Percentiles rank a stretch among this genome's conserved stretches.
These are phyloP conservation scores for Microtus oregoni DNA, from an alignment of 2,113 vertebrate species.

Conservation along the genomic window DNA sequence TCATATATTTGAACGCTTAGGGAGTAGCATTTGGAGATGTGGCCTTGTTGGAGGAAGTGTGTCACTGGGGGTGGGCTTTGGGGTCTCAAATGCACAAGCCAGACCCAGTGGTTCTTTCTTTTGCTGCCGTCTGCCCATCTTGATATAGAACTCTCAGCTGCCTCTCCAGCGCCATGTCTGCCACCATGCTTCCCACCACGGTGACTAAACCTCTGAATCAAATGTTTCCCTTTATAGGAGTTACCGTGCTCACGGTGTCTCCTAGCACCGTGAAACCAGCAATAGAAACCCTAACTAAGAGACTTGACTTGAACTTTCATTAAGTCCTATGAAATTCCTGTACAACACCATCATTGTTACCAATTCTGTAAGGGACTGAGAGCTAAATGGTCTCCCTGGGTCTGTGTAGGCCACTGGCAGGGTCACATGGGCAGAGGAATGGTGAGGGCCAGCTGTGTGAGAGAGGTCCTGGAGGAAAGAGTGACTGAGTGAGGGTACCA, in stretches of 20 bases:
- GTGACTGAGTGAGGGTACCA: neutral
- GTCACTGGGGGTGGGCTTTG: neutral
- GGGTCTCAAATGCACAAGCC: neutral
- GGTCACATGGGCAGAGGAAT: neutral
- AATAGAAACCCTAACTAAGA: neutral
- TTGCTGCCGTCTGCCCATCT: neutral
- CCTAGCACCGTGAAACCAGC: too few relatives aligned
- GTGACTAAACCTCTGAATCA: neutral
- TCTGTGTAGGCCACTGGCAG: neutral
- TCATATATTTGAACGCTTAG: neutral
- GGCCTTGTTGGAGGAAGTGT: neutral
- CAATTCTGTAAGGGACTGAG: neutral
- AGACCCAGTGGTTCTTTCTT: neutral
- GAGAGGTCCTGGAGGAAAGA: too few relatives aligned
- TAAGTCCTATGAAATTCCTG: neutral
- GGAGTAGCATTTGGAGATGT: neutral
- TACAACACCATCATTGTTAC: neutral
- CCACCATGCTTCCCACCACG: neutral
- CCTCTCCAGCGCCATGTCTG: neutral
- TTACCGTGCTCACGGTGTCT: neutral
- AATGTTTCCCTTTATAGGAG: neutral
- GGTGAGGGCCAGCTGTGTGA: neutral
- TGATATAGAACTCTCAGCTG: neutral
- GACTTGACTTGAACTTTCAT: neutral
- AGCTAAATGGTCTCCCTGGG: neutral